Percentiles rank a stretch among this genome's conserved stretches.
Conservation (phyloP, 2,797 vertebrate species). For the Moxostoma hubbsi region DNA sequence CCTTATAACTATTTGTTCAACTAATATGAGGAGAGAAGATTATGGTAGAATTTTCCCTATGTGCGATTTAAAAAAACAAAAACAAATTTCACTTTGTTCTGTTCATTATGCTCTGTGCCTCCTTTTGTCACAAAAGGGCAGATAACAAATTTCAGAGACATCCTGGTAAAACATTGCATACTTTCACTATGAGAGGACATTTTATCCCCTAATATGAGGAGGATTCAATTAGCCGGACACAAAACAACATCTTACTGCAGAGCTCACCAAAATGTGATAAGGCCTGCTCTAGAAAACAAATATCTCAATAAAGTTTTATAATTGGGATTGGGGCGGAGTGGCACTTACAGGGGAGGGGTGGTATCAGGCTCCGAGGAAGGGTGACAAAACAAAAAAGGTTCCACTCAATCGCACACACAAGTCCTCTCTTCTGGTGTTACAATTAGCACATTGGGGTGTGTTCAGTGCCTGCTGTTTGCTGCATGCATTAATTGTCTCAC, state of each 20-base stretch:
- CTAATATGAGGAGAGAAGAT: neutral
- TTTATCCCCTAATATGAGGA: conserved; percentile 27
- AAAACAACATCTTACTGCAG: conserved; percentile 15
- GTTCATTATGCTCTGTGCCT: conserved; percentile 6
- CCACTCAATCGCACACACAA: conserved; percentile 41
- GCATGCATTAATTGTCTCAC: conserved; percentile 56
- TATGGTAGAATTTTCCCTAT: no score
- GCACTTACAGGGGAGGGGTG: neutral
- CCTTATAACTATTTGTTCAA: neutral
- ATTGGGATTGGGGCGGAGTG: conserved; percentile 39
- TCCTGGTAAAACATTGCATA: neutral
- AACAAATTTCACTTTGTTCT: neutral
- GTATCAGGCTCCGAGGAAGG: neutral
- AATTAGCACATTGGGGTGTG: conserved; percentile 55
- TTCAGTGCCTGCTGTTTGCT: conserved; percentile 39
- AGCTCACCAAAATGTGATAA: conserved; percentile 30
- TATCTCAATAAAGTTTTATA: conserved; percentile 46
- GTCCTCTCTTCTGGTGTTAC: conserved; percentile 57
- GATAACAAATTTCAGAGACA: conserved; percentile 9
- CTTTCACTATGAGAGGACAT: conserved; percentile 9
- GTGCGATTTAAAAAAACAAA: neutral
- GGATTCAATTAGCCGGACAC: conserved; percentile 47
- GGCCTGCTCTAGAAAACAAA: conserved; percentile 31
- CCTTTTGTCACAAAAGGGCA: neutral
- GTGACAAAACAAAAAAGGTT: conserved; percentile 48